Evolutionary conservation across 2,797 vertebrate genomes (phyloP), one percentile per base, ranked within the genome.

Genomic region (Xerus rutilus): DNA sequence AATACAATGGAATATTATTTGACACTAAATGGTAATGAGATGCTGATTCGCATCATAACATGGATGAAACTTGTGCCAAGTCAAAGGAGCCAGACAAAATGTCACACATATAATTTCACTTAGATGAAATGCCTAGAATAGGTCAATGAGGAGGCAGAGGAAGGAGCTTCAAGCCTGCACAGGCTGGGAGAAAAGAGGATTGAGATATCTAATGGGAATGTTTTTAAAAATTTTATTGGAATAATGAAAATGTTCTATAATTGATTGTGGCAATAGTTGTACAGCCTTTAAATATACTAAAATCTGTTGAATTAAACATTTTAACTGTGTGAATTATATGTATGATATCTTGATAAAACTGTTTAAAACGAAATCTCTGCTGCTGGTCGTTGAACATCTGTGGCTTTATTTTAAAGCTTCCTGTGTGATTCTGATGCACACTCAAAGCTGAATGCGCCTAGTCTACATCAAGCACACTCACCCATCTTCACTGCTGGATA

Each of bases 401-500:
- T 28, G 6, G 17, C 23, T 62, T 77, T 89, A 25, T 11, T n/a
- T 39, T 15, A 59, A 76, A 73, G 39, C 2, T n/a, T 20, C 17
- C 10, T 2, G 25, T 4, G 3, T 64, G 79, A 88, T 43, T 69
- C 5, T 32, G 35, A 69, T 82, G 28, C 21, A 64, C 5, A 70
- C 4, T 18, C 20, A 86, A 62, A 32, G 32, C 64, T 59, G 62
- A 70, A 73, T 73, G 45, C 32, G 39, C 14, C 3, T 14, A 8
- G 17, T 79, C 30, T 52, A 47, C 5, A 25, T 59, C 7, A 2
- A 8, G 13, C 28, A 23, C 59, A 67, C 30, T 8, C 28, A 64
- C 3, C 25, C 8, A 5, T 72, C 12, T n/a, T 64, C 3, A 59
- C n/a, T 35, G 5, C 13, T 3, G 1, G 67, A 13, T 0, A 14